phyloP scores from a whole-genome alignment of 2,888 invertebrate genomes.

The Sphinx pinastri region DNA sequence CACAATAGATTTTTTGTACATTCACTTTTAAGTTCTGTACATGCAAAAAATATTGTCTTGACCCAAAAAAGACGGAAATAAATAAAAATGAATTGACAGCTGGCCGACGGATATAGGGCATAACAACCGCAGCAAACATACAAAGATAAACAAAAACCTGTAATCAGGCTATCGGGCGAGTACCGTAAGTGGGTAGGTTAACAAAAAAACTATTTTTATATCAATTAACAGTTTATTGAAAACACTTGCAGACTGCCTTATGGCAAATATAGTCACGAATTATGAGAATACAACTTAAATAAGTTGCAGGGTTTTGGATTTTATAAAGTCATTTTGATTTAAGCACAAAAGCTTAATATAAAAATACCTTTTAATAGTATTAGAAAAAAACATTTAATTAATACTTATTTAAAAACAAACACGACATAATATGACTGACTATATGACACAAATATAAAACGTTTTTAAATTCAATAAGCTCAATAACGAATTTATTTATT shows the following conservation, averaged over 20 bases:
- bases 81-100: background rate
- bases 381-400: too few species aligned
- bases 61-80: background rate
- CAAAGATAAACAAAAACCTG: constrained; percentile 3
- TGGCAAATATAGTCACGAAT: background rate
- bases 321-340: too few species aligned
- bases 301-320: too few species aligned
- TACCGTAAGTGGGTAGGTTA: background rate
- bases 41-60: background rate
- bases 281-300: too few species aligned
- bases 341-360: too few species aligned
- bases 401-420: too few species aligned
- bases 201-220: background rate
- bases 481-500: too few species aligned
- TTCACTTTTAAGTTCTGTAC: background rate
- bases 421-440: too few species aligned
- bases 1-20: background rate
- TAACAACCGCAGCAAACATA: constrained; percentile 12
- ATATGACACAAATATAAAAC: too few species aligned
- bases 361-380: too few species aligned
- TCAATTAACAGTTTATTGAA: too few species aligned
- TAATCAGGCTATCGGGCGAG: constrained; percentile 4
- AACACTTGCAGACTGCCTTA: background rate
- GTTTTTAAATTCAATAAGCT: too few species aligned
- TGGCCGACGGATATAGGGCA: background rate